These are phyloP conservation scores for Paramisgurnus dabryanus DNA, from an alignment of 2,113 vertebrate species.

Conservation along the genomic window DNA sequence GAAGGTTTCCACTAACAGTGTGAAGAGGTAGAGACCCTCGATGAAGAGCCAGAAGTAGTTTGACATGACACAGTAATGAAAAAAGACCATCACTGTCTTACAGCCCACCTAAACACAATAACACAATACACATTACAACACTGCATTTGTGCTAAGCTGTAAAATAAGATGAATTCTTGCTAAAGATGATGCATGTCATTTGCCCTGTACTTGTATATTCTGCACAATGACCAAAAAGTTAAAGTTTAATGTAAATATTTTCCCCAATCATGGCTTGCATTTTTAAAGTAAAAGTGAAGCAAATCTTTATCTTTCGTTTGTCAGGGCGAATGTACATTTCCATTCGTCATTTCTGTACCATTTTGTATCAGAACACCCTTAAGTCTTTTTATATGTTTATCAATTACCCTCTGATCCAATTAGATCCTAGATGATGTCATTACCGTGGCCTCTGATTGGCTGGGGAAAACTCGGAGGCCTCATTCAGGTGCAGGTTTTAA, in stretches of 20 bases:
- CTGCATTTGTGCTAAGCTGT: too few species aligned
- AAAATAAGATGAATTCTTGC: too few species aligned
- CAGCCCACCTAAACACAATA: constrained; percentile 84
- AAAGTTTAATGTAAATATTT: too few species aligned
- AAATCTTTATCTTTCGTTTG: not conserved
- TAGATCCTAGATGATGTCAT: constrained; percentile 73
- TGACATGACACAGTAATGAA: constrained; percentile 98
- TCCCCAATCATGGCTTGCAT: too few species aligned
- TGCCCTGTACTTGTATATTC: too few species aligned
- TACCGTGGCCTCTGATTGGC: constrained; percentile 57
- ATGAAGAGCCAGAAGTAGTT: constrained; percentile 99
- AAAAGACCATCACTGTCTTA: constrained; percentile 96
- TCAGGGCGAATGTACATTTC: not conserved
- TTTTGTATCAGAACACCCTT: not conserved
- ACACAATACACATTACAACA: not conserved
- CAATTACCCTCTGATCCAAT: constrained; percentile 70
- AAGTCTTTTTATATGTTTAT: constrained; percentile 45
- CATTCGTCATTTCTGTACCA: not conserved
- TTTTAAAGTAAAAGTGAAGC: not conserved
- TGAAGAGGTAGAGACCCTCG: constrained; percentile 96
- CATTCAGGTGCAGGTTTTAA: constrained; percentile 28
- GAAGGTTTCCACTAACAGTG: constrained; percentile 94
- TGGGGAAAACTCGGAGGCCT: constrained; percentile 39
- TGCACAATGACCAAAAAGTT: too few species aligned
- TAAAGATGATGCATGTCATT: too few species aligned